Percentiles rank a stretch among this genome's conserved stretches.
These are phyloP conservation scores for Ascidia mentula DNA, from an alignment of 23 tunicate genomes.

Conservation along the genomic window DNA sequence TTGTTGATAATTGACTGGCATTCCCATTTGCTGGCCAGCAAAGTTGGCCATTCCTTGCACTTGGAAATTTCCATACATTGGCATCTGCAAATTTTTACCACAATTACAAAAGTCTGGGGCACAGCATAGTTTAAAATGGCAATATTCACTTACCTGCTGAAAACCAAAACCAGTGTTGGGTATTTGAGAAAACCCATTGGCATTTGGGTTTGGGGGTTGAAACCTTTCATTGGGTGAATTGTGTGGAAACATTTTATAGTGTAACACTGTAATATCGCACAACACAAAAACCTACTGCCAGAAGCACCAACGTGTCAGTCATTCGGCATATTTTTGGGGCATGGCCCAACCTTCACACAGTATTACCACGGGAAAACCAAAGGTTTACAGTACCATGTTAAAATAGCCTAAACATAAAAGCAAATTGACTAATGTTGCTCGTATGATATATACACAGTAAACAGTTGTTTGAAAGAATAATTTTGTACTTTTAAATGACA, in stretches of 20 bases:
- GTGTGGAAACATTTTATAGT: neutral
- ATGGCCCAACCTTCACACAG: too few species aligned
- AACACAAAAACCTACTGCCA: too few species aligned
- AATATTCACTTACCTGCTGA: neutral
- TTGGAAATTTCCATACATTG: neutral
- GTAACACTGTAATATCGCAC: too few species aligned
- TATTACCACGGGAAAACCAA: too few species aligned
- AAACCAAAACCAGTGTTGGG: neutral
- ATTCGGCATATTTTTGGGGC: too few species aligned
- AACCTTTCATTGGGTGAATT: neutral
- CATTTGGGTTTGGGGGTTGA: neutral
- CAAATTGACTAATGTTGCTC: too few species aligned
- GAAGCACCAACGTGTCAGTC: too few species aligned
- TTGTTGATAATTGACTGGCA: neutral
- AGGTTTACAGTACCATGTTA: too few species aligned
- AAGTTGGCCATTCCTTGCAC: neutral
- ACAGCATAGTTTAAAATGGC: neutral
- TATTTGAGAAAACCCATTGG: neutral
- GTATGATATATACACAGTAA: too few species aligned
- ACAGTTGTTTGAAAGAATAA: too few species aligned
- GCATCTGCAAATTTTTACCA: neutral
- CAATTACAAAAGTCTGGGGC: neutral
- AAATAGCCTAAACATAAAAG: too few species aligned
- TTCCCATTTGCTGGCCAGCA: slow-evolving; percentile 2
- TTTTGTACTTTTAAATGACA: too few species aligned